A percentile compares a stretch with the other conserved stretches of the same genome.
phyloP scores from a whole-genome alignment of 1,140 invertebrate species.

The Drosophila mauritiana region DNA sequence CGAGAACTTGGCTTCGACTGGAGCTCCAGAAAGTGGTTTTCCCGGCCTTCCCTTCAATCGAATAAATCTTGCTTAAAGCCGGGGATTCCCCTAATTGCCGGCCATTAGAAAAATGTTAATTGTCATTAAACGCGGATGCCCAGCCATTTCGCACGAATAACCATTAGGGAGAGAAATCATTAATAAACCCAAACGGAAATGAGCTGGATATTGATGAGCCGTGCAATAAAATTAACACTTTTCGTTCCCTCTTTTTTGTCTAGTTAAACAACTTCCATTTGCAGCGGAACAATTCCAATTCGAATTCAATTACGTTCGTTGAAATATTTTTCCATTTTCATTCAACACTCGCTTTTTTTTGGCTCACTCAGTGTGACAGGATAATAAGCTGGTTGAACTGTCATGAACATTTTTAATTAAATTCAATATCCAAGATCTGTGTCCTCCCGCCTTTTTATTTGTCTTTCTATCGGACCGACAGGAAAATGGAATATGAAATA shows the following conservation, averaged over 20 bases:
- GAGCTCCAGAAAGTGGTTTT: constrained; percentile 31
- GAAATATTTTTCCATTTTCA: constrained; percentile 37
- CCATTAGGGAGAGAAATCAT: constrained; percentile 1
- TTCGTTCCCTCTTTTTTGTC: constrained; percentile 2
- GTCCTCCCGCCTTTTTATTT: constrained; percentile 41
- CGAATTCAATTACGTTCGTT: constrained; percentile 49
- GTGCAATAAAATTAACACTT: constrained; percentile 35
- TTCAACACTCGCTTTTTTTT: constrained; percentile 10
- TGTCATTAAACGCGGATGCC: constrained; percentile 52
- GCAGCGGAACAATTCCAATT: constrained; percentile 40
- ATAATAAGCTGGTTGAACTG: constrained; percentile 47
- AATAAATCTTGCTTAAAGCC: constrained; percentile 78
- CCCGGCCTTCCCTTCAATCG: background rate
- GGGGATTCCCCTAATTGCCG: constrained; percentile 63
- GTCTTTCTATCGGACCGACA: constrained; percentile 21
- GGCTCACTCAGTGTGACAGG: constrained; percentile 19
- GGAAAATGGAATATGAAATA: constrained; percentile 30
- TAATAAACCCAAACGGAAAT: constrained; percentile 12
- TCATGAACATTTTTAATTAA: constrained; percentile 72
- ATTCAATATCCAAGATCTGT: constrained; percentile 44
- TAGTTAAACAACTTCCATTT: constrained; percentile 33
- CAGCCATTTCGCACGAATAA: constrained; percentile 2
- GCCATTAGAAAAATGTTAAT: constrained; percentile 78
- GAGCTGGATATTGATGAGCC: constrained; percentile 8
- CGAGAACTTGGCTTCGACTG: constrained; percentile 55